Base-by-base conservation (phyloP, 2,888 invertebrate genomes). In the Formica aserva region DNA sequence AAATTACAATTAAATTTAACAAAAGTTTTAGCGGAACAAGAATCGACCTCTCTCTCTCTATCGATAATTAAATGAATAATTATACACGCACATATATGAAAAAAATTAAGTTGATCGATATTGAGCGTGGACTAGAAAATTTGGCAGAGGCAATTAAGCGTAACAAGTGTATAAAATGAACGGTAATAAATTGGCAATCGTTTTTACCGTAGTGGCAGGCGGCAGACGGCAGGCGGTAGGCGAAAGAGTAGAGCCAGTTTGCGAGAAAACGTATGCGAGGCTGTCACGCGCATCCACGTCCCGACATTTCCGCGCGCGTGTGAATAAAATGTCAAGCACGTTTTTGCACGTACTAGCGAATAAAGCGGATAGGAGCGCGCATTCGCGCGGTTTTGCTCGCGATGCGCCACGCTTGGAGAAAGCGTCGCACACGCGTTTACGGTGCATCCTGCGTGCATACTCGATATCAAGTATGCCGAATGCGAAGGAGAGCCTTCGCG, bases 381-480 rank as follows among this genome's bases (percentile, higher is more conserved):
- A 29, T 63, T 74, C 55, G 55, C 74, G 74, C 38, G 52, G 15
- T 67, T 22, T 74, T 74, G 35, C n/a, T 74, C 72, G 29, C 71
- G 52, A 35, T 83, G 83, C 77, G 82, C 83, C 81, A 74, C 77
- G 84, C 74, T 52, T 84, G 88, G 89, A 89, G 87, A 88, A 86
- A 89, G 91, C 86, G 84, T 78, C 18, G 82, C 35, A 83, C 83
- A 85, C 65, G 35, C 90, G 88, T 88, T 93, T 92, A 90, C 90
- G 87, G 91, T 91, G 92, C 92, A 91, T 90, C 88, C 91, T 88
- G 91, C 93, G 90, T 92, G 22, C 13, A 90, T 92, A 88, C 89
- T 89, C 91, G 89, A 92, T 80, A 80, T 92, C 92, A 90, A 87
- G 92, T 91, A 92, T 92, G 91, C 92, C 90, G 90, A 91, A 91